phyloP scores from a whole-genome alignment of 2,113 vertebrate genomes.

The Paradisaea rubra region DNA sequence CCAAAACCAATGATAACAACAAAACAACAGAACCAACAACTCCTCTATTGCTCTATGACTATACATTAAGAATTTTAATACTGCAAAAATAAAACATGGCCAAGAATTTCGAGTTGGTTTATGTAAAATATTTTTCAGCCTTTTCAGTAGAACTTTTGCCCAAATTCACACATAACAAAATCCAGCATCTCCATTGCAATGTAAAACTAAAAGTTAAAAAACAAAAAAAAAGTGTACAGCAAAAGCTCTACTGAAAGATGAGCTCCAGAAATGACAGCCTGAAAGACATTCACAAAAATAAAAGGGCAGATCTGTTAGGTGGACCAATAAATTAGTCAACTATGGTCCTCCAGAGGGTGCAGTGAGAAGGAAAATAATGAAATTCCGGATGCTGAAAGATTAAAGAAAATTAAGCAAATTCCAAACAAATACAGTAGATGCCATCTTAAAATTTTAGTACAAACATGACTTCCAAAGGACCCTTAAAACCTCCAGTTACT shows the following conservation, averaged over 20 bases:
- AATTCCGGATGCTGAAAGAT: neutral
- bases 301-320: neutral
- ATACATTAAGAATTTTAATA: neutral
- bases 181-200: neutral
- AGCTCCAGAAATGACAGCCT: neutral
- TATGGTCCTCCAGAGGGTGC: neutral
- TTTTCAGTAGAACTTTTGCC: neutral
- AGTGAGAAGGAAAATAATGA: neutral
- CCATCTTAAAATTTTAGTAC: neutral
- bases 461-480: neutral
- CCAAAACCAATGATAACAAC: neutral
- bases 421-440: neutral
- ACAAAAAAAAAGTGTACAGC: fast-evolving
- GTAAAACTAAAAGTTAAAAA: neutral
- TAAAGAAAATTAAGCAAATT: neutral
- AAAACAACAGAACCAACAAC: neutral
- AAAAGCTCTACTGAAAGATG: neutral
- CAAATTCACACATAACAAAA: neutral
- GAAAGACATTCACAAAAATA: neutral
- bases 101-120: neutral
- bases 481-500: neutral
- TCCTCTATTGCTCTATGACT: neutral
- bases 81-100: neutral
- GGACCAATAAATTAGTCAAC: neutral
- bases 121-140: neutral